Percentiles rank a stretch among this genome's conserved stretches.
Evolutionary conservation across 1,140 invertebrate species (phyloP).

Genomic region (Drosophila jambulina): DNA sequence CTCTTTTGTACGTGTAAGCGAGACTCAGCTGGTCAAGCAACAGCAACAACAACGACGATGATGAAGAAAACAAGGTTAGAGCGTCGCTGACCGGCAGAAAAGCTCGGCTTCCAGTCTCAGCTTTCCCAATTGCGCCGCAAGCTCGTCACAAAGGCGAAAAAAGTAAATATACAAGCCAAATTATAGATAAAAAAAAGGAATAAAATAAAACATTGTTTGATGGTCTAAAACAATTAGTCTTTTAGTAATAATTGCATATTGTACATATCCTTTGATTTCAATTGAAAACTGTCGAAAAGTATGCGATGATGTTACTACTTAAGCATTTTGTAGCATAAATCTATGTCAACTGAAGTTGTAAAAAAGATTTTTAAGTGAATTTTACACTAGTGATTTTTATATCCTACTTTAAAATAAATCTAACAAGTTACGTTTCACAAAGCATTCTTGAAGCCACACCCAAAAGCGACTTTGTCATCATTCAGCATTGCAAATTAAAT

Average conservation of each 20-base stretch:
- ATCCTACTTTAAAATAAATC: too few relatives aligned
- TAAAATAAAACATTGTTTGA: too few relatives aligned
- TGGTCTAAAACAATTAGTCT: too few relatives aligned
- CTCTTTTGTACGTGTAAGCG: constrained; percentile 13
- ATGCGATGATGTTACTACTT: background rate
- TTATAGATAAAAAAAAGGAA: background rate
- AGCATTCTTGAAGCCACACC: background rate
- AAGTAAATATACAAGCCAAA: background rate
- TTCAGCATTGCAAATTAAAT: constrained; percentile 43
- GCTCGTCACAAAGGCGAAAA: constrained; percentile 21
- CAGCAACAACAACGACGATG: constrained; percentile 25
- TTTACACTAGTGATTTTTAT: too few relatives aligned
- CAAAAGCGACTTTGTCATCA: constrained; percentile 17
- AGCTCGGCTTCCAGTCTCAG: constrained; percentile 68
- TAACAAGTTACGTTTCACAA: too few relatives aligned
- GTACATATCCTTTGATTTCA: too few relatives aligned
- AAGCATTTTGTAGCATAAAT: background rate
- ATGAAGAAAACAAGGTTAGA: constrained; percentile 54
- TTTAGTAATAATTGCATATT: background rate
- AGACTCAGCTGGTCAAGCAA: constrained; percentile 75
- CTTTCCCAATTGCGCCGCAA: constrained; percentile 76
- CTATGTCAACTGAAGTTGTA: too few relatives aligned
- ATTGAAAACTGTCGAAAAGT: background rate
- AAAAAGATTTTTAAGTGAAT: too few relatives aligned
- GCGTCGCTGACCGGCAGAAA: constrained; percentile 69